Conservation (phyloP, 1,140 invertebrate genomes). For the Drosophila bocki region DNA sequence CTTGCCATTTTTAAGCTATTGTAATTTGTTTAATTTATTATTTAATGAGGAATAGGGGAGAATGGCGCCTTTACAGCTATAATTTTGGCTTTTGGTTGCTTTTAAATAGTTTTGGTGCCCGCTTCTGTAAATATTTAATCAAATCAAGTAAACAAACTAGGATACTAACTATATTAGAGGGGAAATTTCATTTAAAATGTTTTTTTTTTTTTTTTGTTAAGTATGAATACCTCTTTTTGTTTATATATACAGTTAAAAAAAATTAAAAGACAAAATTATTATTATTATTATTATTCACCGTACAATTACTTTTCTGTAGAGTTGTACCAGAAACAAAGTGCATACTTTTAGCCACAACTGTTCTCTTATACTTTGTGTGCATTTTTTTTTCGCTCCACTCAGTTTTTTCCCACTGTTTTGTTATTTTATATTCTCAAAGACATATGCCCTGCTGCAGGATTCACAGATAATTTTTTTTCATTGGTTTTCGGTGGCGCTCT, state of each 20-base stretch:
- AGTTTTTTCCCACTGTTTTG: constrained; percentile 11
- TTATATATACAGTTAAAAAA: no score
- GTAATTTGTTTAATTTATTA: constrained; percentile 3
- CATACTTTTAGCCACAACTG: constrained; percentile 11
- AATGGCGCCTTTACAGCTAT: background rate
- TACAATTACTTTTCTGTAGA: background rate
- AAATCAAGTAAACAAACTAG: background rate
- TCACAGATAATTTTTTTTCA: constrained; percentile 29
- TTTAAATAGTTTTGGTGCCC: background rate
- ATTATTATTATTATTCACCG: background rate
- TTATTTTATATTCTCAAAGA: constrained; percentile 44
- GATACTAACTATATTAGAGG: no score
- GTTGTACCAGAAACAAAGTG: background rate
- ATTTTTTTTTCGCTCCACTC: constrained; percentile 1
- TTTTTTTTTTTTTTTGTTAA: no score
- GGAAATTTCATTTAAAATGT: background rate
- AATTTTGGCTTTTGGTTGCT: background rate
- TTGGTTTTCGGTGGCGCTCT: constrained; percentile 6
- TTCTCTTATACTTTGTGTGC: constrained; percentile 7
- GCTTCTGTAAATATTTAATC: no score
- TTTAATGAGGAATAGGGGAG: background rate
- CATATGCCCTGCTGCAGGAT: constrained; percentile 50
- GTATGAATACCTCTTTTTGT: background rate
- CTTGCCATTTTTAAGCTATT: background rate
- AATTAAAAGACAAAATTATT: no score